Base-by-base conservation (phyloP, 23 tunicate genomes). In the Ciona savignyi region DNA sequence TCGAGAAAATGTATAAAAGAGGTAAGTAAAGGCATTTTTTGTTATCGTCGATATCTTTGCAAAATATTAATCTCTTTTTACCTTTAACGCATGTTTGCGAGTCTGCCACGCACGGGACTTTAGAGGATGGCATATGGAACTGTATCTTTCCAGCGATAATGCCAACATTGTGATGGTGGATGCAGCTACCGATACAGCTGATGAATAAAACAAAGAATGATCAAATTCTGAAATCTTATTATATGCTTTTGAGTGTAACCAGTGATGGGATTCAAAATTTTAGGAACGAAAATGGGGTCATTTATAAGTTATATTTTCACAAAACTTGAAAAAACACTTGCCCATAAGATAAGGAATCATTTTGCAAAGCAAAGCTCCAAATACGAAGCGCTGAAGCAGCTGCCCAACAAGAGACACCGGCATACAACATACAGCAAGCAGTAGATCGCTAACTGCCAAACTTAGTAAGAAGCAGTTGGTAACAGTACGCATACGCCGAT, bases 131-230 rank as follows among this genome's bases (percentile, higher is more conserved):
- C 96, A 89, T 30, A 89, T 89, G 22, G 96, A 88, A 56, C 64
- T n/a, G n/a, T n/a, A n/a, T n/a, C n/a, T n/a, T n/a, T n/a, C n/a
- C n/a, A n/a, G n/a, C n/a, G n/a, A n/a, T 62, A 51, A 81, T 82
- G 23, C 96, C 60, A 83, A 68, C 96, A 89, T 82, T 19, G 96
- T 89, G 76, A 77, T 78, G 0, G 96, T 89, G n/a, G 96, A 89
- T 2, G 83, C 87, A 56, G 73, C 72, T 3, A 89, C 96, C 6
- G 96, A 89, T 27, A 82, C 32, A 1, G 88, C 96, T 89, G 66
- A 0, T 31, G 63, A 60, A 4, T 32, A n/a, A n/a, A n/a, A 63
- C n/a, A n/a, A n/a, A n/a, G n/a, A n/a, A n/a, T n/a, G n/a, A n/a
- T n/a, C n/a, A n/a, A n/a, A n/a, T n/a, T n/a, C n/a, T n/a, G n/a